Evolutionary conservation across 1,140 invertebrate species (phyloP), one percentile per base, ranked within the genome.

Genomic region (Bombus consobrinus): DNA sequence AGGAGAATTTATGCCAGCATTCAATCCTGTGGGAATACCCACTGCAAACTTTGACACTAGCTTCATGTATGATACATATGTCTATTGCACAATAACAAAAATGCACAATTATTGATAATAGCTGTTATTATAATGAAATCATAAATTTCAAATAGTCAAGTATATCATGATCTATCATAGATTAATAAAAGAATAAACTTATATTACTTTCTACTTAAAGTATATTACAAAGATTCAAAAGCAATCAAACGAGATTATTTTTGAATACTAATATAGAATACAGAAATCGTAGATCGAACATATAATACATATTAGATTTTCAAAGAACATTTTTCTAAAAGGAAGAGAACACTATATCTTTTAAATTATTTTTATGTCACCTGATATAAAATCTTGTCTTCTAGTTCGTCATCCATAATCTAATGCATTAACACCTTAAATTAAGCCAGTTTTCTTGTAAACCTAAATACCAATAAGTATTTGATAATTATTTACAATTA

Each of bases 331-430:
- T 81, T 57, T 32, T 37, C 6, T 87, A 13, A 66, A 80, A 81
- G 1, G 22, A 57, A 57, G 39, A 71, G 34, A 80, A 53, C n/a
- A 12, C 59, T 73, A 68, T 34, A 71, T 41, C 75, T 25, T 53
- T 53, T 53, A 53, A 39, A 66, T 57, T n/a, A 41, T 83, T 72
- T 74, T 39, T 74, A 43, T 72, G 77, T 90, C 82, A 95, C 94
- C 94, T 98, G 97, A 94, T 98, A 97, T 88, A 98, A 96, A 90
- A 98, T 96, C 96, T 97, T 97, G 92, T 98, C 98, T 95, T 98
- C 98, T 92, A 98, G 95, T 96, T 98, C 97, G 96, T 98, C 98
- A 96, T 98, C 98, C 98, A 98, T 98, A 91, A 87, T 94, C 92
- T 86, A 86, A 78, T n/a, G 8, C 47, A 71, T 59, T 62, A 69